Base-by-base conservation (phyloP, 2,797 vertebrate species). In the Mormyrus hasselquistii region DNA sequence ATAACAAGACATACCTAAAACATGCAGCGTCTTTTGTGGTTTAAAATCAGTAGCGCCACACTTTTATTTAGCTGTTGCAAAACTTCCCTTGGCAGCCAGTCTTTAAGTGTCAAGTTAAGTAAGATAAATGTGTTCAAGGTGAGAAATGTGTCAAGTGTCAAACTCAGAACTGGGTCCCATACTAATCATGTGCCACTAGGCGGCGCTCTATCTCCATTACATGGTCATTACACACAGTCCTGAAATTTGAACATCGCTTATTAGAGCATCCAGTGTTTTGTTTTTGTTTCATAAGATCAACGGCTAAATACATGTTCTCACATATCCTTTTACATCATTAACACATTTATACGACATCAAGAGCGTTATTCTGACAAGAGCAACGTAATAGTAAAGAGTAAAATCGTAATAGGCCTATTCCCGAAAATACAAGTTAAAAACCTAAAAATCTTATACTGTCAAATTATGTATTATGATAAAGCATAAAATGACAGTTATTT, bases 181-280 rank as follows among this genome's bases (percentile, higher is more conserved):
- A 52, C 38, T 14, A 9, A 25, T 76, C 22, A n/a, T 0, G 2
- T 0, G 89, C 0, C 94, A 53, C 94, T 94, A 94, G 95, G 91
- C 90, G 94, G 92, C 93, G 91, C 88, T 91, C 22, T 89, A 10
- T 76, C 87, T 90, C 92, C 89, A 65, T 69, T 4, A 7, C 76
- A 83, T 22, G 8, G n/a, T n/a, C 10, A 14, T 65, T 49, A 29
- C 41, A 41, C 41, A 38, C 12, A 76, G 14, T 41, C 69, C 34
- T 44, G 34, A 76, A 76, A 38, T 38, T 16, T 19, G 69, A 38
- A 12, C 69, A 6, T 38, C 25, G 14, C 5, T 38, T 76, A 76
- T 76, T 76, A 41, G 14, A 41, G 69, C 69, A 16, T 41, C 69
- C 69, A 41, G 16, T 19, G 34, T 76, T 76, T 44, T 76, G 69